A percentile compares a stretch with the other conserved stretches of the same genome.
Conservation (phyloP, 2,797 vertebrate species). For the Limosa lapponica region DNA sequence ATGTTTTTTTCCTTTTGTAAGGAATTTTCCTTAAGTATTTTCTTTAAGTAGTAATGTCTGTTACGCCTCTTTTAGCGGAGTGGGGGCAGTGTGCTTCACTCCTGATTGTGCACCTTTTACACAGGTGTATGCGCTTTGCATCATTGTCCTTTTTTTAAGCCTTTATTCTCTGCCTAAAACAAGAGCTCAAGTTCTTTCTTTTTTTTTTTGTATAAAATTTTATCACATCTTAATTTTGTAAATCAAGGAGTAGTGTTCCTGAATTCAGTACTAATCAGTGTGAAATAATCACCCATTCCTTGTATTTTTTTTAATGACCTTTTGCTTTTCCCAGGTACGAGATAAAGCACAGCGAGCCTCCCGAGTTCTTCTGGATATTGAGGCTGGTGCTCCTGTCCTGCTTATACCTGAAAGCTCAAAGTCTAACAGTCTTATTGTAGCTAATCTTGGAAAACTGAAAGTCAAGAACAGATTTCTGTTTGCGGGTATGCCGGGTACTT, state of each 20-base stretch:
- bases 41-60: not conserved
- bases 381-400: constrained; percentile 94
- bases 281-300: not conserved
- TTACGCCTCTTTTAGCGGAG: not conserved
- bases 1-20: not conserved
- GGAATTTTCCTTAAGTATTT: not conserved
- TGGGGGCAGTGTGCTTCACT: not conserved
- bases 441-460: constrained; percentile 93
- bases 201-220: not conserved
- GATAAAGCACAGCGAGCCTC: constrained; percentile 90
- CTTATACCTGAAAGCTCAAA: constrained; percentile 94
- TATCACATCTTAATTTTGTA: not conserved
- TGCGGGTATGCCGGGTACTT: constrained; percentile 87
- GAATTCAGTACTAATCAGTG: not conserved
- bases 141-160: not conserved
- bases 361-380: constrained; percentile 91
- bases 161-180: not conserved
- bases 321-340: constrained; percentile 83
- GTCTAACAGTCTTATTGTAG: constrained; percentile 91
- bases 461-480: constrained; percentile 92
- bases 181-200: not conserved
- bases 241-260: not conserved
- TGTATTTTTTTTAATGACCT: not conserved
- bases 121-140: not conserved
- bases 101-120: not conserved